Evolutionary conservation across 2,797 vertebrate genomes (phyloP), one percentile per base, ranked within the genome.

Genomic region (Salmo trutta): DNA sequence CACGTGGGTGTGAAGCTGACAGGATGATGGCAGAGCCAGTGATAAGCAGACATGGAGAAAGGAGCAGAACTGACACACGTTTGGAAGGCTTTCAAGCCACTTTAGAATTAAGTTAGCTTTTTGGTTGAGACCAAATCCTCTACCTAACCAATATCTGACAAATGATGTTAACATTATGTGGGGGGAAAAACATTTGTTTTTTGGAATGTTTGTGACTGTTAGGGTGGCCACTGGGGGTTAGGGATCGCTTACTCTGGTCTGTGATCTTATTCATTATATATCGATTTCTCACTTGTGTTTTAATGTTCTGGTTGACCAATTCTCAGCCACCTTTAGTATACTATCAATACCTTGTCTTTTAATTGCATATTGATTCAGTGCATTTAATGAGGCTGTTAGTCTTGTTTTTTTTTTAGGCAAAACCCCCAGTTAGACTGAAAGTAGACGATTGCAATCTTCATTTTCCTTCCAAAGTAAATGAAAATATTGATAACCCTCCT

Each of bases 351-450:
- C 84, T 87, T 85, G 83, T 90, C 85, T 90, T 90, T 86, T 93
- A 94, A 95, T 95, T 95, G 84, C 71, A 75, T 93, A 95, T 93
- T 69, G 93, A 94, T 92, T 91, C 64, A 80, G 51, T 71, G 36
- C 77, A 79, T 87, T 88, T 87, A 89, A 76, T 82, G 76, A 79
- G 75, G 79, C 77, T 77, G 78, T 79, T 85, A 74, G 82, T 82
- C 77, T 73, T 83, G 81, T 56, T 77, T 83, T 83, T 83, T 83
- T 85, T 79, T 36, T 47, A 74, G 16, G 52, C 56, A 31, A 24
- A 64, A 74, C 78, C 82, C 76, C 72, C 67, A 47, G 65, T 78
- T 29, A 85, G 31, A 77, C 51, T 79, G 59, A 83, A 29, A 0
- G 16, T 70, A 77, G 83, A 19, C 6, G 67, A 69, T 80, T 72